Percentiles rank a stretch among this genome's conserved stretches.
Evolutionary conservation across 2,113 vertebrate species (phyloP).

Genomic region (Cettia cetti): DNA sequence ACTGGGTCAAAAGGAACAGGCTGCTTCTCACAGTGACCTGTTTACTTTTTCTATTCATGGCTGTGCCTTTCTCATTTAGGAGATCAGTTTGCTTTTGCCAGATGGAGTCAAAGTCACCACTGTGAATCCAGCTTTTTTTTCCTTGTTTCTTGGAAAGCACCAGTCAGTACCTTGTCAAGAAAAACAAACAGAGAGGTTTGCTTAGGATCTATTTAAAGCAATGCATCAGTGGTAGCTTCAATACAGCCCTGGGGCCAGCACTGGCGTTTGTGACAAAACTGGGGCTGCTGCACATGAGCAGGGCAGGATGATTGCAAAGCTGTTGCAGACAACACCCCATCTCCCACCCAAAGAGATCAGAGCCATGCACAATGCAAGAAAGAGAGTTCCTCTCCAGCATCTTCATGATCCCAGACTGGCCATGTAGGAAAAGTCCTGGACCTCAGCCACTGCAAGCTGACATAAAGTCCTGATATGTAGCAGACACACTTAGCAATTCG

Average conservation of each 20-base stretch:
- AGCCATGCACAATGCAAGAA: background rate
- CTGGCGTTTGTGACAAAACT: conserved; percentile 31
- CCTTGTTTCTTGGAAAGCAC: conserved; percentile 78
- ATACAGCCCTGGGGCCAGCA: background rate
- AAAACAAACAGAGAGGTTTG: conserved; percentile 73
- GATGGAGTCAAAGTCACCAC: conserved; percentile 63
- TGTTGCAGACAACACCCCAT: background rate
- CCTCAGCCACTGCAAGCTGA: background rate
- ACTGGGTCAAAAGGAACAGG: background rate
- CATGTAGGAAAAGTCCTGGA: background rate
- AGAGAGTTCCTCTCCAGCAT: background rate
- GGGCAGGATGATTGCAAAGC: background rate
- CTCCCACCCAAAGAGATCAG: background rate
- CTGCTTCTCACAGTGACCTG: background rate
- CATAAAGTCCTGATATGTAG: background rate
- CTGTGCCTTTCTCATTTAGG: conserved; percentile 36
- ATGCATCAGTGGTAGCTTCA: conserved; percentile 45
- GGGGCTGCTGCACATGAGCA: background rate
- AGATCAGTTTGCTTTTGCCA: conserved; percentile 26
- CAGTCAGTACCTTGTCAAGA: conserved; percentile 69
- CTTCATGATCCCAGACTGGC: background rate
- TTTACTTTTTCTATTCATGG: conserved; percentile 3
- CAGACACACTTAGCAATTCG: accelerated
- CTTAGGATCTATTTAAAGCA: conserved; percentile 69
- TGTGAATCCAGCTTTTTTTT: conserved; percentile 44